Evolutionary conservation across 2,888 invertebrate species (phyloP).

Genomic region (Lasioglossum pauxillum): DNA sequence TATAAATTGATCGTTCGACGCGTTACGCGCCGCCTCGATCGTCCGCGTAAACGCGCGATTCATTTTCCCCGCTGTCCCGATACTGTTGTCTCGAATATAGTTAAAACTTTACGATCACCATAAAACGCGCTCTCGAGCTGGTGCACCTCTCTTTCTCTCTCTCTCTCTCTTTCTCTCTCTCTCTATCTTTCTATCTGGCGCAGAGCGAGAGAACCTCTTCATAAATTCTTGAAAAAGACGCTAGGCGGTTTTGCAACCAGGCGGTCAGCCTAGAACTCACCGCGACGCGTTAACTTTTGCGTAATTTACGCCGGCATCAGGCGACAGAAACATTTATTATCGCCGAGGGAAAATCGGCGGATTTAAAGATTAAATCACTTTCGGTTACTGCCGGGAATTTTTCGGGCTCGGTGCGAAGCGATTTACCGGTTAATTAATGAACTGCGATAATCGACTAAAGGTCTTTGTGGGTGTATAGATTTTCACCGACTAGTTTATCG

Average conservation of each 20-base stretch:
- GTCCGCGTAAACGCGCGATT: conserved; percentile 25
- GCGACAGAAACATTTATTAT: conserved; percentile 51
- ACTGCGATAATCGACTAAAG: neutral
- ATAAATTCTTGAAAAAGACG: conserved; percentile 34
- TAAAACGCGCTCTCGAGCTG: conserved; percentile 17
- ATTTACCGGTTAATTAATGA: neutral
- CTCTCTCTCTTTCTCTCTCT: neutral
- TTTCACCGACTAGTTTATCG: neutral
- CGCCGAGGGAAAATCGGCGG: neutral
- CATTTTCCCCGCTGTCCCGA: conserved; percentile 28
- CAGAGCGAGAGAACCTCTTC: conserved; percentile 2
- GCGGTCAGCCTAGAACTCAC: conserved; percentile 43
- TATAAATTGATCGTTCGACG: conserved; percentile 22
- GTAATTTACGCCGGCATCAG: conserved; percentile 45
- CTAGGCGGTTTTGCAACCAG: conserved; percentile 43
- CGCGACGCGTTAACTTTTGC: conserved; percentile 56
- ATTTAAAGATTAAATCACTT: neutral
- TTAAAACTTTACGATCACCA: conserved; percentile 39
- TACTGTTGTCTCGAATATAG: conserved; percentile 26
- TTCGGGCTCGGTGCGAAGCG: neutral
- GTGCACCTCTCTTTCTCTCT: conserved; percentile 9
- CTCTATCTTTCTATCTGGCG: neutral
- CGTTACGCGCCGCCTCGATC: conserved; percentile 9
- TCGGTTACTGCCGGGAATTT: neutral
- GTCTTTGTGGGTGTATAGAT: neutral